These are phyloP conservation scores for Halictus ligatus DNA, from an alignment of 2,888 invertebrate genomes.

Conservation along the genomic window DNA sequence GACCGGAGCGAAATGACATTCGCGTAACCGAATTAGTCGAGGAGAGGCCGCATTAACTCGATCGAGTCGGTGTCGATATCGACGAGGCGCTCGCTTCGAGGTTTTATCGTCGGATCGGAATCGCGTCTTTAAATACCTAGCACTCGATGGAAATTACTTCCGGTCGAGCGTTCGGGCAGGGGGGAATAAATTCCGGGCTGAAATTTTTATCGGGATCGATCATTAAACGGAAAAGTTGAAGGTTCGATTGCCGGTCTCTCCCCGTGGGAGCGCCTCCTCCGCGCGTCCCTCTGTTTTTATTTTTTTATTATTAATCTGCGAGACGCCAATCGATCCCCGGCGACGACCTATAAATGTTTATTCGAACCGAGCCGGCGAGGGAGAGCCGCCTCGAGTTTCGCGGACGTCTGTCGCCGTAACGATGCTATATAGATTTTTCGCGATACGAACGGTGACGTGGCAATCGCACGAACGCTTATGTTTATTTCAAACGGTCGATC, in stretches of 20 bases:
- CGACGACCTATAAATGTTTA: constrained; percentile 69
- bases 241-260: constrained; percentile 5
- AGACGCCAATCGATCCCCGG: constrained; percentile 59
- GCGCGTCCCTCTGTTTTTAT: neutral
- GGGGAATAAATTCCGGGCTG: neutral
- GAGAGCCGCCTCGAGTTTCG: constrained; percentile 48
- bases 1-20: neutral
- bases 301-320: constrained; percentile 36
- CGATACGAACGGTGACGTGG: constrained; percentile 80
- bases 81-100: neutral
- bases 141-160: neutral
- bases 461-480: constrained; percentile 78
- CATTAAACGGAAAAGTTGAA: neutral
- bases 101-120: constrained; percentile 12
- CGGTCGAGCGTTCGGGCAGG: neutral
- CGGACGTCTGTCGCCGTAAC: constrained; percentile 76
- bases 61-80: constrained; percentile 14
- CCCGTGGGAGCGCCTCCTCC: neutral
- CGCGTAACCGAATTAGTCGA: neutral
- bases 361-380: constrained; percentile 59
- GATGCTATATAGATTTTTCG: constrained; percentile 81
- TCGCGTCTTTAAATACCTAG: constrained; percentile 7
- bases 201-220: constrained; percentile 16
- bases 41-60: neutral
- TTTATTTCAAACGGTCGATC: constrained; percentile 78